These are phyloP conservation scores for Chelon auratus DNA, from an alignment of 2,797 vertebrate genomes.

Conservation along the genomic window DNA sequence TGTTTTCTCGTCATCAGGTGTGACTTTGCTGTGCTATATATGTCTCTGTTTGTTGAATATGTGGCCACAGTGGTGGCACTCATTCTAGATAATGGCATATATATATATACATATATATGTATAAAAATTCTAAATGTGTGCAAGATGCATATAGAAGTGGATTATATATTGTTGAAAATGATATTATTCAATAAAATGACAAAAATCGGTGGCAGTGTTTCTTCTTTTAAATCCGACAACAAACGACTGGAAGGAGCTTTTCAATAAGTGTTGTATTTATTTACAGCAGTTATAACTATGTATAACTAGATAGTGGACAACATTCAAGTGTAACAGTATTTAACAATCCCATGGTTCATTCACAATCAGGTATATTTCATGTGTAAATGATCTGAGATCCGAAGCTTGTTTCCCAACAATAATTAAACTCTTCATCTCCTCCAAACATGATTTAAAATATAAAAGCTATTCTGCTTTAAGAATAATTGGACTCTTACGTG, in stretches of 20 bases:
- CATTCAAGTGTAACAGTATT: conserved; percentile 17
- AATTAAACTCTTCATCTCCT: not conserved
- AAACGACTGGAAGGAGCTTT: not conserved
- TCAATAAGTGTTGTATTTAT: conserved; percentile 24
- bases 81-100: conserved; percentile 50
- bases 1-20: conserved; percentile 66
- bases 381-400: conserved; percentile 10
- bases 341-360: conserved; percentile 22
- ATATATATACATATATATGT: conserved; percentile 12
- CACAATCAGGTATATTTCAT: conserved; percentile 1
- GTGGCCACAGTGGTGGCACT: conserved; percentile 41
- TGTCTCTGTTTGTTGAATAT: conserved; percentile 49
- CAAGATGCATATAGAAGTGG: conserved; percentile 67
- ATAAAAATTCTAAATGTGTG: conserved; percentile 63
- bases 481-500: not conserved
- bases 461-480: not conserved
- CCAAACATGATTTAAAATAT: not conserved
- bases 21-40: conserved; percentile 56
- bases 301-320: not conserved
- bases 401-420: conserved; percentile 11
- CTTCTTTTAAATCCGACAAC: conserved; percentile 15
- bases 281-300: conserved; percentile 18
- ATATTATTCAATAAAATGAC: conserved; percentile 76
- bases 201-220: conserved; percentile 6
- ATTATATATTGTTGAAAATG: conserved; percentile 72